Evolutionary conservation across 2,797 vertebrate genomes (phyloP).

Genomic region (Neopelma chrysocephalum): DNA sequence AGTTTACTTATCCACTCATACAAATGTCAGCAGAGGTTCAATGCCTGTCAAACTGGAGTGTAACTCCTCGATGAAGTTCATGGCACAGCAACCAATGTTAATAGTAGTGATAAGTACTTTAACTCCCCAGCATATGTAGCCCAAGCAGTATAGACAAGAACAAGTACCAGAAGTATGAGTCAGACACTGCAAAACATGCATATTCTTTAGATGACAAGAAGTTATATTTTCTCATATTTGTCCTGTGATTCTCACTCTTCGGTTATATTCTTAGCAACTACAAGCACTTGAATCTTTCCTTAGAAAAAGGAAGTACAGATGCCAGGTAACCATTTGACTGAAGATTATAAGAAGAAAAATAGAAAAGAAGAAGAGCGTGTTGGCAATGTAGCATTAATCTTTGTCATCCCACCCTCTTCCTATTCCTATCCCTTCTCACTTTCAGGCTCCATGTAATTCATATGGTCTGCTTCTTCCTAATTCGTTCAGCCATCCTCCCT

Average conservation of each 20-base stretch:
- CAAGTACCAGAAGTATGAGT: not conserved
- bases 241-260: not conserved
- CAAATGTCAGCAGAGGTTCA: not conserved
- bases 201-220: not conserved
- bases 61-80: not conserved
- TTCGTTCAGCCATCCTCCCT: not conserved
- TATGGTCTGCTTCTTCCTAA: not conserved
- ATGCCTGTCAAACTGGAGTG: rapidly evolving
- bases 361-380: not conserved
- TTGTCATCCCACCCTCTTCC: not conserved
- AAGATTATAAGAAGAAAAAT: not conserved
- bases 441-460: not conserved
- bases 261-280: not conserved
- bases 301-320: not conserved
- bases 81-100: not conserved
- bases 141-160: not conserved
- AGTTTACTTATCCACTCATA: not conserved
- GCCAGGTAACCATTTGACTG: not conserved
- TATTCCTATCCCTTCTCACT: not conserved
- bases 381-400: not conserved
- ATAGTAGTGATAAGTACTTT: not conserved
- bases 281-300: not conserved
- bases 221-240: not conserved
- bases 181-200: not conserved
- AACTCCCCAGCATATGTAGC: not conserved